Conservation (phyloP, 2,888 invertebrate species). For the Melieria picta region DNA sequence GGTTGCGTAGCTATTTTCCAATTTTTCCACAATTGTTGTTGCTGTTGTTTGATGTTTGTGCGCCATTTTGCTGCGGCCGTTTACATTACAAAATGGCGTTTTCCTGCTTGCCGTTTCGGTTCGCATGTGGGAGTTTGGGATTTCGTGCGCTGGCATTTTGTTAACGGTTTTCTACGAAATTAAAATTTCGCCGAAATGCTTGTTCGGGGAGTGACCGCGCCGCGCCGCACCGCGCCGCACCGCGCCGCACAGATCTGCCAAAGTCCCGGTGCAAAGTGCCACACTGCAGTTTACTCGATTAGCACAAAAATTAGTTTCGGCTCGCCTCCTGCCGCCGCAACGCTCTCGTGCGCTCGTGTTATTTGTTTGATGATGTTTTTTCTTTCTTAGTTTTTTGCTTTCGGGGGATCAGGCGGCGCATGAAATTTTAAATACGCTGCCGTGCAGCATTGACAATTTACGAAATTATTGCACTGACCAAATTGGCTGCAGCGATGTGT, state of each 20-base stretch:
- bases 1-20: slow-evolving; percentile 9
- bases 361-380: neutral
- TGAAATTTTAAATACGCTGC: neutral
- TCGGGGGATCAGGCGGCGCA: neutral
- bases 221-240: neutral
- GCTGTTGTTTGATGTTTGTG: slow-evolving; percentile 38
- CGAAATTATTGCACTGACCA: neutral
- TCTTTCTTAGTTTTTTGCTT: too few relatives aligned
- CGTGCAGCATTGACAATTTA: slow-evolving; percentile 1
- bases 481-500: neutral
- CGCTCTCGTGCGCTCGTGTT: neutral
- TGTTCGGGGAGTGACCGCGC: slow-evolving; percentile 11
- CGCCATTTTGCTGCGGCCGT: slow-evolving; percentile 34
- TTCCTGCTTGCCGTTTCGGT: slow-evolving; percentile 25
- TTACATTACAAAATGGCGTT: slow-evolving; percentile 43
- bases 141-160: slow-evolving; percentile 35
- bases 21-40: slow-evolving; percentile 21
- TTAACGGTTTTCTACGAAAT: slow-evolving; percentile 33
- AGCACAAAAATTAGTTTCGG: slow-evolving; percentile 31
- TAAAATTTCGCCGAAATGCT: slow-evolving; percentile 27
- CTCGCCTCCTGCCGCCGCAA: neutral
- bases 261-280: slow-evolving; percentile 25
- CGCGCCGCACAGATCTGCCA: neutral
- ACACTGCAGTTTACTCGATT: slow-evolving; percentile 36
- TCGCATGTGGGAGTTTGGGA: slow-evolving; percentile 47